These are phyloP conservation scores for Druceiella hillmani DNA, from an alignment of 2,888 invertebrate species.

Conservation along the genomic window DNA sequence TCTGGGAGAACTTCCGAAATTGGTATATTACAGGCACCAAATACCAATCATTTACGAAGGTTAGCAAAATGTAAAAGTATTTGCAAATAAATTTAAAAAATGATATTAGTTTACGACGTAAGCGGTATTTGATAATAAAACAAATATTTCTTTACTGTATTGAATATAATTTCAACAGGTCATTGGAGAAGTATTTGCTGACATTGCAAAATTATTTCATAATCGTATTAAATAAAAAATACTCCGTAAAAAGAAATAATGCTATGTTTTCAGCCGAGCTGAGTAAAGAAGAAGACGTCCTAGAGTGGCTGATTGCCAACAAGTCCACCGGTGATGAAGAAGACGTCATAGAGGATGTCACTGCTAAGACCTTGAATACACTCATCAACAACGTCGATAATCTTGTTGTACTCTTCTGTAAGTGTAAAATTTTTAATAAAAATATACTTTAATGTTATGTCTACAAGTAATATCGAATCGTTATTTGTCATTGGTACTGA, in stretches of 20 bases:
- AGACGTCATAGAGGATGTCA: constrained; percentile 91
- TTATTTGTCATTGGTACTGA: too few species aligned
- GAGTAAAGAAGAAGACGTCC: constrained; percentile 84
- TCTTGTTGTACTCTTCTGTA: constrained; percentile 89
- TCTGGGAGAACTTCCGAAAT: constrained; percentile 78
- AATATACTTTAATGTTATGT: too few species aligned
- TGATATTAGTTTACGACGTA: too few species aligned
- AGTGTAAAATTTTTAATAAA: constrained; percentile 38
- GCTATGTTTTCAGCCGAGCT: constrained; percentile 67
- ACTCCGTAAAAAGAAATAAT: too few species aligned
- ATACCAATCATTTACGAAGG: constrained; percentile 93
- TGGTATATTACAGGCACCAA: constrained; percentile 91
- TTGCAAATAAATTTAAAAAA: too few species aligned
- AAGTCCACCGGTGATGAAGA: constrained; percentile 92
- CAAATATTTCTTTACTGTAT: too few species aligned
- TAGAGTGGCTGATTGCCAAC: constrained; percentile 90
- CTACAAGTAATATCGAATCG: too few species aligned
- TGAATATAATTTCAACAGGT: too few species aligned
- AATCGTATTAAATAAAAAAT: too few species aligned
- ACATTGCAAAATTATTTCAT: too few species aligned
- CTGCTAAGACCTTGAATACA: constrained; percentile 81
- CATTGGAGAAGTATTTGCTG: too few species aligned
- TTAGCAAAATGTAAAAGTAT: constrained; percentile 39
- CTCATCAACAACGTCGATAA: constrained; percentile 87
- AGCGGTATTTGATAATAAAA: too few species aligned